A percentile compares a stretch with the other conserved stretches of the same genome.
phyloP scores from a whole-genome alignment of 2,888 invertebrate species.

The Malachius bipustulatus region DNA sequence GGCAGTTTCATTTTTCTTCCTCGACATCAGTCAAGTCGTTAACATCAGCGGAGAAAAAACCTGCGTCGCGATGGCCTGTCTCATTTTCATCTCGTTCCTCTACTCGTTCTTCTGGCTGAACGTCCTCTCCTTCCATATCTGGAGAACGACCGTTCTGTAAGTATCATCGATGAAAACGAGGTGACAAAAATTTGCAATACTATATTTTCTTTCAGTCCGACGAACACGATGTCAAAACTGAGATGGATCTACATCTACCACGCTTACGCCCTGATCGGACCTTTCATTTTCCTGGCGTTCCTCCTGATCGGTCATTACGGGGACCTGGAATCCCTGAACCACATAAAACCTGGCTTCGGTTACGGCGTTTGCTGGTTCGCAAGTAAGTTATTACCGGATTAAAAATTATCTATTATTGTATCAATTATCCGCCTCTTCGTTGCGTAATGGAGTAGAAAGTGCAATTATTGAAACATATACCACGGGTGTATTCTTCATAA shows the following conservation, averaged over 20 bases:
- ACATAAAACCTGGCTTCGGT: neutral
- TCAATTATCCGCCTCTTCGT: no score
- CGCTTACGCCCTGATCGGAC: neutral
- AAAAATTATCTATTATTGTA: no score
- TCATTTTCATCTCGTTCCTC: slow-evolving; percentile 40
- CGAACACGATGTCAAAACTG: neutral
- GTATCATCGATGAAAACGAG: no score
- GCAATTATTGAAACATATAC: no score
- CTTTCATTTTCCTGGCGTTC: neutral
- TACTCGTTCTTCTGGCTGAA: slow-evolving; percentile 64
- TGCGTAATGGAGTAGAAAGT: no score
- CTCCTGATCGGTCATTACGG: neutral
- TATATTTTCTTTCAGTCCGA: neutral
- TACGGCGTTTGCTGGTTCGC: neutral
- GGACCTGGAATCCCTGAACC: neutral
- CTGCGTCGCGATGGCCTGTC: slow-evolving; percentile 41
- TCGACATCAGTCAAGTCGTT: slow-evolving; percentile 46
- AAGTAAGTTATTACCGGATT: no score
- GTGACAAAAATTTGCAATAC: no score
- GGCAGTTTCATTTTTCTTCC: slow-evolving; percentile 44
- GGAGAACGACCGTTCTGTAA: slow-evolving; percentile 52
- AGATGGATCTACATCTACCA: neutral
- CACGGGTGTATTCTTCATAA: no score
- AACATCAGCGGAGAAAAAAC: slow-evolving; percentile 31
- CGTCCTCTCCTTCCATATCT: slow-evolving; percentile 54